These are phyloP conservation scores for Heterodera carotae DNA, from an alignment of 1,140 invertebrate species.

Conservation along the genomic window DNA sequence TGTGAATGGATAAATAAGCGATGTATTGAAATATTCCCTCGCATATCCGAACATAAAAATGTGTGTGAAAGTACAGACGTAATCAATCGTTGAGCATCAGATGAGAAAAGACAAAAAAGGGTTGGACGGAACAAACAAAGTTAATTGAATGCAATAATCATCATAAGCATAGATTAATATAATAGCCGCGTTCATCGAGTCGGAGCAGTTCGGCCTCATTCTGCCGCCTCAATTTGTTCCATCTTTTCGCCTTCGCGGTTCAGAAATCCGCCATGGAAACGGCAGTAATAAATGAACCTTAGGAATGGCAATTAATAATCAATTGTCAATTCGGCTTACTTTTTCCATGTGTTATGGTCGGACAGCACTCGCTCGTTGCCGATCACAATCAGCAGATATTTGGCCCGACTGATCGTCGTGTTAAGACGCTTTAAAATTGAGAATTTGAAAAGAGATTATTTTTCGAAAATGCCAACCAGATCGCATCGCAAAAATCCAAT, in stretches of 20 bases:
- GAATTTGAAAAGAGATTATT: not conserved
- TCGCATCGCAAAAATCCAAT: constrained; percentile 42
- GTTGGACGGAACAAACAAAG: not conserved
- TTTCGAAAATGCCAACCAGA: constrained; percentile 21
- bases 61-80: not conserved
- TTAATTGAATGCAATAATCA: too few species aligned
- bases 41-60: constrained; percentile 1
- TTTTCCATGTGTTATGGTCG: constrained; percentile 36
- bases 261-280: constrained; percentile 42
- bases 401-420: constrained; percentile 50
- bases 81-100: not conserved
- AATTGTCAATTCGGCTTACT: constrained; percentile 32
- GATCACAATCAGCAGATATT: constrained; percentile 49
- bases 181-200: too few species aligned
- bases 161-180: too few species aligned
- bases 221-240: constrained; percentile 23
- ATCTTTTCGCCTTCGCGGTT: constrained; percentile 24
- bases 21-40: not conserved
- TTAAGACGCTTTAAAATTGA: constrained; percentile 44
- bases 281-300: constrained; percentile 40
- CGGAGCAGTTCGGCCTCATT: too few species aligned
- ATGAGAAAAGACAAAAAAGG: not conserved
- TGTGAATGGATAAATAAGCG: too few species aligned
- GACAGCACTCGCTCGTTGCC: constrained; percentile 41
- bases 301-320: not conserved